Percentiles rank a stretch among this genome's conserved stretches.
Evolutionary conservation across 2,888 invertebrate species (phyloP).

Genomic region (Lasioglossum vierecki): DNA sequence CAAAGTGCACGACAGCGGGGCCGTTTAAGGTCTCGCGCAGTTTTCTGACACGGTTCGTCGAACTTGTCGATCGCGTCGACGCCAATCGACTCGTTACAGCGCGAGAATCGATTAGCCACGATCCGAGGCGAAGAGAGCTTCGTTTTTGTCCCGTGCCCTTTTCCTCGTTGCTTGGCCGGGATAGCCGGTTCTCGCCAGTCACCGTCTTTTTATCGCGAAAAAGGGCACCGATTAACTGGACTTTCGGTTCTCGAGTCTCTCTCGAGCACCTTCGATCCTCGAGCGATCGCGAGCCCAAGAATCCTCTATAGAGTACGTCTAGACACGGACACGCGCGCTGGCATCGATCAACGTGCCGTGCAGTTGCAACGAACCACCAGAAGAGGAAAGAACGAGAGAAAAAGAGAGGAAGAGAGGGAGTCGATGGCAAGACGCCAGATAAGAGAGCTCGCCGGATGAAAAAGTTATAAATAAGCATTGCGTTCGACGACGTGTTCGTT

Average conservation of each 20-base stretch:
- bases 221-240: neutral
- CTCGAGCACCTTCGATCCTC: constrained; percentile 1
- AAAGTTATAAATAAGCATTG: constrained; percentile 77
- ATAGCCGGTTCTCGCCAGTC: neutral
- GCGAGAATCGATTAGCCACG: constrained; percentile 53
- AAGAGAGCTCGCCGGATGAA: constrained; percentile 70
- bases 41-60: constrained; percentile 39
- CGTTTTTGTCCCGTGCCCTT: constrained; percentile 25
- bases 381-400: constrained; percentile 16
- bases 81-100: constrained; percentile 52
- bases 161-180: constrained; percentile 11
- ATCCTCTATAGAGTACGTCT: constrained; percentile 10
- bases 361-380: constrained; percentile 57
- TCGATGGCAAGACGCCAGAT: constrained; percentile 75
- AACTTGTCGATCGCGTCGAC: constrained; percentile 39
- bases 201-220: constrained; percentile 1
- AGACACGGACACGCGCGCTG: constrained; percentile 34
- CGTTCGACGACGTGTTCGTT: constrained; percentile 70
- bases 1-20: neutral
- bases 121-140: constrained; percentile 17
- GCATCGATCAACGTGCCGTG: constrained; percentile 59
- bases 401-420: constrained; percentile 24
- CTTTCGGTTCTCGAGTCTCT: neutral
- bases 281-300: neutral
- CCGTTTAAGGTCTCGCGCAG: neutral